phyloP scores from a whole-genome alignment of 2,797 vertebrate species.

The Dryobates pubescens region DNA sequence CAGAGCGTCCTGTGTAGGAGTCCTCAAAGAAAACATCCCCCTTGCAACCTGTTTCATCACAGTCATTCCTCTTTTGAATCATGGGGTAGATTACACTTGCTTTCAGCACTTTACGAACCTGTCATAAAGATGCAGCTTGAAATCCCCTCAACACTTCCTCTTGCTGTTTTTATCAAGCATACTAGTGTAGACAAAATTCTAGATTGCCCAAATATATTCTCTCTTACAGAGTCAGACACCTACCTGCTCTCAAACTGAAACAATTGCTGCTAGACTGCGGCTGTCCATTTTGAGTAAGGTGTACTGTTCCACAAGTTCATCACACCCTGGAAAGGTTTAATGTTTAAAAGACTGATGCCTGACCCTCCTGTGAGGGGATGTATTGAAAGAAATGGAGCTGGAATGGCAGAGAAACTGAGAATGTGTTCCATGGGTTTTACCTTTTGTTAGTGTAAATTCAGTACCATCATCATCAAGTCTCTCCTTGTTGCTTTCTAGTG shows the following conservation, averaged over 20 bases:
- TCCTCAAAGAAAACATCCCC: constrained; percentile 7
- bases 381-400: background rate
- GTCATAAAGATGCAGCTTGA: constrained; percentile 18
- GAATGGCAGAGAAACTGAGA: background rate
- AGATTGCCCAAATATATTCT: background rate
- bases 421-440: background rate
- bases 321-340: background rate
- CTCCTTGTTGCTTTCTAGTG: background rate
- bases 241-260: background rate
- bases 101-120: background rate
- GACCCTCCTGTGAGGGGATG: background rate
- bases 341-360: background rate
- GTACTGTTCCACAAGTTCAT: background rate
- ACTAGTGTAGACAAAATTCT: background rate
- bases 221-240: background rate
- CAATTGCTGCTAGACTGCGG: background rate
- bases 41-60: constrained; percentile 21
- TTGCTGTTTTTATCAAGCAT: background rate
- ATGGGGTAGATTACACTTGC: constrained; percentile 22
- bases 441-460: background rate
- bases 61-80: constrained; percentile 40
- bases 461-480: background rate
- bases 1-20: background rate
- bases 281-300: background rate
- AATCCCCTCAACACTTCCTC: constrained; percentile 15